Conservation (phyloP, 2,888 invertebrate species). For the Brachyopa scutellaris region DNA sequence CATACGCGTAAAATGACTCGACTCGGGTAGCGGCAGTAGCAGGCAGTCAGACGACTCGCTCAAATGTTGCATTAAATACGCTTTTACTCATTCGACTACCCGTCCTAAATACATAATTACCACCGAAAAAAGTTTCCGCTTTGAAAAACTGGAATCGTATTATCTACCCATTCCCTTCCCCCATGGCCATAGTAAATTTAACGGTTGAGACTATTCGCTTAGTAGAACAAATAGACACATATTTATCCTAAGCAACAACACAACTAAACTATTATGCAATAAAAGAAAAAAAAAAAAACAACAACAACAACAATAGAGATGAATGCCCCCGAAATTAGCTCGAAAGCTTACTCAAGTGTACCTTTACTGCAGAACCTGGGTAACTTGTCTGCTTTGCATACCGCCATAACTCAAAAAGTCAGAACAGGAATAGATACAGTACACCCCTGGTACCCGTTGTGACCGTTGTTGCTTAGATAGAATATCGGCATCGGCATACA, state of each 20-base stretch:
- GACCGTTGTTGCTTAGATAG: not conserved
- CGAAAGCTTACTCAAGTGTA: constrained; percentile 66
- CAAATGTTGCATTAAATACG: constrained; percentile 72
- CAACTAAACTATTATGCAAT: constrained; percentile 45
- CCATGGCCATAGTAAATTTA: constrained; percentile 44
- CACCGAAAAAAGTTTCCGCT: constrained; percentile 46
- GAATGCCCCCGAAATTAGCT: constrained; percentile 70
- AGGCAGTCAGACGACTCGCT: constrained; percentile 26
- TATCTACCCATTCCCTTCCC: constrained; percentile 3
- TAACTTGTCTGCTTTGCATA: constrained; percentile 55
- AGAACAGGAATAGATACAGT: constrained; percentile 14
- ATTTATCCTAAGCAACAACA: constrained; percentile 40
- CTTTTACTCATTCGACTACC: constrained; percentile 66
- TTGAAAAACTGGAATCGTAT: constrained; percentile 33
- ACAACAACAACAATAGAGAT: constrained; percentile 48
- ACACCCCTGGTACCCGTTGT: constrained; percentile 8
- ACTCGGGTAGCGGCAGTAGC: constrained; percentile 9
- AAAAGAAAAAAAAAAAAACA: constrained; percentile 24
- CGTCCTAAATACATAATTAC: constrained; percentile 67
- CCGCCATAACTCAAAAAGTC: constrained; percentile 46
- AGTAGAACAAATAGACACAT: constrained; percentile 69
- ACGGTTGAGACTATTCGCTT: constrained; percentile 69
- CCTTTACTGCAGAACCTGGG: constrained; percentile 29
- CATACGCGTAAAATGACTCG: constrained; percentile 50
- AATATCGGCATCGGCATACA: constrained; percentile 21